phyloP scores from a whole-genome alignment of 92 coral and sea anemone species.

The Parazoanthus darwini region DNA sequence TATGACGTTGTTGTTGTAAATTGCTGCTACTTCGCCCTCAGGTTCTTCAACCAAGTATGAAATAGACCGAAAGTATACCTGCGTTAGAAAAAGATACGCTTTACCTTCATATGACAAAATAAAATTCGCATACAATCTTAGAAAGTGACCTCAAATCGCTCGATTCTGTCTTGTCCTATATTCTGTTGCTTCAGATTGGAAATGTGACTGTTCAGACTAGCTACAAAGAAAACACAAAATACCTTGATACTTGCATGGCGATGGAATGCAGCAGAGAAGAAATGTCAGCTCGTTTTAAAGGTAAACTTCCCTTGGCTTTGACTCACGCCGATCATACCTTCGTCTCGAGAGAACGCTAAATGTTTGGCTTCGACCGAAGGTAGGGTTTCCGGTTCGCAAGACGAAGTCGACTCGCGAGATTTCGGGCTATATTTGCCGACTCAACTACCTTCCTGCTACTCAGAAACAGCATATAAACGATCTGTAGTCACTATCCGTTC shows the following conservation, averaged over 20 bases:
- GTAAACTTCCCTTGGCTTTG: not conserved
- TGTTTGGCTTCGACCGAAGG: constrained; percentile 32
- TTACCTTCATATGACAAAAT: not conserved
- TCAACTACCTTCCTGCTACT: constrained; percentile 12
- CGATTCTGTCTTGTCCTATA: not conserved
- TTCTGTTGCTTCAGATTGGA: constrained; percentile 23
- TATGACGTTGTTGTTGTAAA: constrained; percentile 25
- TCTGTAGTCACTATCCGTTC: constrained; percentile 20
- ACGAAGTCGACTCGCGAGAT: constrained; percentile 25
- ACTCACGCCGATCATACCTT: constrained; percentile 29
- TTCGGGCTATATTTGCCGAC: constrained; percentile 28
- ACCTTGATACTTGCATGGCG: constrained; percentile 48
- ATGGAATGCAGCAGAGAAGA: constrained; percentile 27
- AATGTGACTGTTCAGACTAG: constrained; percentile 15
- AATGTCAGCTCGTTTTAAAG: not conserved
- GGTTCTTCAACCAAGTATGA: constrained; percentile 10
- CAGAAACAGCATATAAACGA: constrained; percentile 42
- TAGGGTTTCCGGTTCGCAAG: constrained; percentile 40
- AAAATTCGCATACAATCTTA: not conserved
- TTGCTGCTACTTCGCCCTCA: constrained; percentile 22
- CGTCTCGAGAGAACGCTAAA: constrained; percentile 27
- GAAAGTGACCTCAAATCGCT: constrained; percentile 25
- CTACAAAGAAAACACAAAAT: constrained; percentile 1
- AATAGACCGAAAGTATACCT: not conserved
- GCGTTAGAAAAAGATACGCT: not conserved